Percentiles rank a stretch among this genome's conserved stretches.
Evolutionary conservation across 2,888 invertebrate species (phyloP).

Genomic region (Myathropa florea): DNA sequence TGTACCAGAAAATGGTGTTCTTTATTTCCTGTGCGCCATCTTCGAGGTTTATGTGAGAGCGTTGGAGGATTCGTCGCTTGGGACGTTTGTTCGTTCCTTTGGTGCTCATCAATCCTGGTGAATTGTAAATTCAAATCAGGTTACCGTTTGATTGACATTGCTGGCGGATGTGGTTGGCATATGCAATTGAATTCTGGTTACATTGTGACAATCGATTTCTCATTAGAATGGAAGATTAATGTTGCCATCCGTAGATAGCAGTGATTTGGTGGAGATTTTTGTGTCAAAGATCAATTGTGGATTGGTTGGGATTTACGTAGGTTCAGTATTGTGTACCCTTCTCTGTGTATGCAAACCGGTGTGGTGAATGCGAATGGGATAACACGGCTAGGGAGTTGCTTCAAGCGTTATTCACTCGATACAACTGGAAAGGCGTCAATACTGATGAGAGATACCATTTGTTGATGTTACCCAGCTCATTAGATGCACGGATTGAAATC

Average conservation of each 20-base stretch:
- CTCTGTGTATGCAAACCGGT: not conserved
- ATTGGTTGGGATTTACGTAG: conserved; percentile 17
- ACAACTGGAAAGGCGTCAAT: conserved; percentile 25
- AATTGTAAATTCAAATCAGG: conserved; percentile 71
- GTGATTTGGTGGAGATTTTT: conserved; percentile 52
- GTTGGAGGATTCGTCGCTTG: not conserved
- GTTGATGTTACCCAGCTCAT: conserved; percentile 9
- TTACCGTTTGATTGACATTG: conserved; percentile 69
- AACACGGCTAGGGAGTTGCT: conserved; percentile 33
- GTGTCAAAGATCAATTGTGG: conserved; percentile 50
- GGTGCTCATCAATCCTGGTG: conserved; percentile 68
- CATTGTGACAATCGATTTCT: conserved; percentile 71
- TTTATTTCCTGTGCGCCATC: conserved; percentile 53
- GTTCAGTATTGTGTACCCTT: not conserved
- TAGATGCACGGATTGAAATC: not conserved
- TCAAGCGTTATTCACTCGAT: conserved; percentile 38
- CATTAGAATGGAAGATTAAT: conserved; percentile 70
- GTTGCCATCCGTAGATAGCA: conserved; percentile 49
- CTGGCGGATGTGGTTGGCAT: conserved; percentile 70
- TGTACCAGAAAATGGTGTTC: conserved; percentile 68
- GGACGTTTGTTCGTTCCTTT: conserved; percentile 30
- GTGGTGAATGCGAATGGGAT: conserved; percentile 9
- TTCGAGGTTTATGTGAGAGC: conserved; percentile 33
- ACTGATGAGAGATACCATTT: conserved; percentile 25
- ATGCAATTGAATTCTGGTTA: conserved; percentile 71